These are phyloP conservation scores for Chrysochloris asiatica DNA, from an alignment of 2,113 vertebrate genomes.

Conservation along the genomic window DNA sequence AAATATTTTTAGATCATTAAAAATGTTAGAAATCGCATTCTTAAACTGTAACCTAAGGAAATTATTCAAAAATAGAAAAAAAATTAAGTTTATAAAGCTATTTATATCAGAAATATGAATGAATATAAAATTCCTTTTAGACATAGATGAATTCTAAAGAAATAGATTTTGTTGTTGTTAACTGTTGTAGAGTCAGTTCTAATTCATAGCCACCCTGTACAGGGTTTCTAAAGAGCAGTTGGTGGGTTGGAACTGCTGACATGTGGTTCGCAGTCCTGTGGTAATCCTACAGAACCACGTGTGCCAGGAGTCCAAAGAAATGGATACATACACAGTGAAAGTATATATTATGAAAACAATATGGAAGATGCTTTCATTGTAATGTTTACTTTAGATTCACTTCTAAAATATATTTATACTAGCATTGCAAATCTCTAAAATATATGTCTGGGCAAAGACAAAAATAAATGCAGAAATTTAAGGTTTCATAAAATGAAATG, in stretches of 20 bases:
- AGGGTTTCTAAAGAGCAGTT: too few relatives aligned
- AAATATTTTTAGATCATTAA: conserved; percentile 1
- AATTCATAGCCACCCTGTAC: too few relatives aligned
- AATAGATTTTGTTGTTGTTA: too few relatives aligned
- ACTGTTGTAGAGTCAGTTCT: too few relatives aligned
- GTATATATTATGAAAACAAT: background rate
- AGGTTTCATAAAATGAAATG: conserved; percentile 6
- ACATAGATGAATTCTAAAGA: background rate
- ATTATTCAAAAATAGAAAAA: background rate
- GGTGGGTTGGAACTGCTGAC: too few relatives aligned
- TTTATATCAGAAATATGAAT: background rate
- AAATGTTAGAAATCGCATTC: background rate
- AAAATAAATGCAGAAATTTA: background rate
- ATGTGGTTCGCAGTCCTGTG: too few relatives aligned
- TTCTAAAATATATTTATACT: background rate
- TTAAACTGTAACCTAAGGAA: background rate
- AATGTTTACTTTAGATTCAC: background rate
- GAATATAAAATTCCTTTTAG: background rate
- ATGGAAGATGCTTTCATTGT: background rate
- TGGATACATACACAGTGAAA: background rate
- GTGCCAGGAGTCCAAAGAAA: conserved; percentile 23
- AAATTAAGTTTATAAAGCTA: background rate
- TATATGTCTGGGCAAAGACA: background rate
- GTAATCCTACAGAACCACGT: too few relatives aligned
- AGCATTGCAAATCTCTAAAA: background rate